Evolutionary conservation across 2,113 vertebrate genomes (phyloP).

Genomic region (Atrichornis clamosus): DNA sequence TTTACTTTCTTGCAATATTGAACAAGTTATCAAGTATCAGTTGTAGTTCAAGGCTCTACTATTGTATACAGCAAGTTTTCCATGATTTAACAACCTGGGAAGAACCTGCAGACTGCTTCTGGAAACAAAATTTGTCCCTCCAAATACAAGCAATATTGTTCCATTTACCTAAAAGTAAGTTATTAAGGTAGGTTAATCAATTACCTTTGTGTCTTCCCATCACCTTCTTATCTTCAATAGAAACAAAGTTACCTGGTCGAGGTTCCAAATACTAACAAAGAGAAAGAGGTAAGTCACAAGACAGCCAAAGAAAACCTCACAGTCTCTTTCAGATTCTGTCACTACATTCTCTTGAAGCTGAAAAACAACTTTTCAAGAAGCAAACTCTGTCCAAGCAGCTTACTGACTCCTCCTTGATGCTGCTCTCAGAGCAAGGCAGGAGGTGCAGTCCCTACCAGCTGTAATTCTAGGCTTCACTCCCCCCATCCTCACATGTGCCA

Average conservation of each 20-base stretch:
- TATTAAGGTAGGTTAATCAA: neutral
- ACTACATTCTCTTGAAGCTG: neutral
- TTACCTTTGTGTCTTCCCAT: slow-evolving; percentile 89
- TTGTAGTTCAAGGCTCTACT: neutral
- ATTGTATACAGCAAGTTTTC: neutral
- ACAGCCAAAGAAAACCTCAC: neutral
- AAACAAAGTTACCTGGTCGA: slow-evolving; percentile 88
- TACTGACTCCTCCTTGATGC: neutral
- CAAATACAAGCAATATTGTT: neutral
- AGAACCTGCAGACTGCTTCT: neutral
- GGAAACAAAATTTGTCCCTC: neutral
- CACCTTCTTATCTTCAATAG: slow-evolving; percentile 85
- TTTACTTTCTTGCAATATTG: neutral
- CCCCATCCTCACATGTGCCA: neutral
- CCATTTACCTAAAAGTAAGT: neutral
- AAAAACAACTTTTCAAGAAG: neutral
- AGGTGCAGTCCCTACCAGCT: neutral
- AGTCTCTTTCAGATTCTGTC: neutral
- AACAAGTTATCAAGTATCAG: neutral
- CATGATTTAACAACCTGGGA: neutral
- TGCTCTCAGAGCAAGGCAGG: neutral
- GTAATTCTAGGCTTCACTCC: neutral
- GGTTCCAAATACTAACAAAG: slow-evolving; percentile 87
- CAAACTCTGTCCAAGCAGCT: neutral
- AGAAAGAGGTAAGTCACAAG: neutral